Evolutionary conservation across 2,888 invertebrate genomes (phyloP).

Genomic region (Pristionchus arcanus): DNA sequence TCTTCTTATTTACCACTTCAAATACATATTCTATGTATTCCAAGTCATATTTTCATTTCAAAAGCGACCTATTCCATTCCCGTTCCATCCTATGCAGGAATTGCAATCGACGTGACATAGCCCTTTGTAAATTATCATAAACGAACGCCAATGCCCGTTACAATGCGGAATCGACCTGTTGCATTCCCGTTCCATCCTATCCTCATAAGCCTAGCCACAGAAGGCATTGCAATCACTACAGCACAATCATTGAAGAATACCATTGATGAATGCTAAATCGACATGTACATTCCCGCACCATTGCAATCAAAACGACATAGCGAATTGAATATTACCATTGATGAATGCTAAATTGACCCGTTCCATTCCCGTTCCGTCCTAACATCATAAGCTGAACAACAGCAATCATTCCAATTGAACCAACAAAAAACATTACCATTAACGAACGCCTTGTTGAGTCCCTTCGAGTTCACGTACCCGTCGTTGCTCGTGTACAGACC

Average conservation of each 20-base stretch:
- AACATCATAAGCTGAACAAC: background rate
- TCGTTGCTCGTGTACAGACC: conserved; percentile 81
- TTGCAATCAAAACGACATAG: conserved; percentile 79
- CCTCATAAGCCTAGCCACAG: too few relatives aligned
- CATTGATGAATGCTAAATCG: too few relatives aligned
- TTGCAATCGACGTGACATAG: background rate
- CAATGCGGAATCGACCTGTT: too few relatives aligned
- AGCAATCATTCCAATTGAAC: too few relatives aligned
- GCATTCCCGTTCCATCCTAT: background rate
- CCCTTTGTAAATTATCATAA: background rate
- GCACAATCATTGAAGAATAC: too few relatives aligned
- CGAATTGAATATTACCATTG: conserved; percentile 71
- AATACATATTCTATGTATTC: too few relatives aligned
- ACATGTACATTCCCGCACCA: too few relatives aligned
- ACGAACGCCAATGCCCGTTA: background rate
- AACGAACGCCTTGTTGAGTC: conserved; percentile 79
- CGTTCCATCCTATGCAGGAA: background rate
- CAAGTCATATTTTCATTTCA: too few relatives aligned
- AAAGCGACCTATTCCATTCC: background rate
- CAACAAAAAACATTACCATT: conserved; percentile 62
- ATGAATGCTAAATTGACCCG: too few relatives aligned
- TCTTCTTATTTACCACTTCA: too few relatives aligned
- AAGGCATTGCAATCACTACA: too few relatives aligned
- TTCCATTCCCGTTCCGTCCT: conserved; percentile 70
- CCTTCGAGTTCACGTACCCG: conserved; percentile 81